Conservation (phyloP, 2,888 invertebrate genomes). For the Diloba caeruleocephala region DNA sequence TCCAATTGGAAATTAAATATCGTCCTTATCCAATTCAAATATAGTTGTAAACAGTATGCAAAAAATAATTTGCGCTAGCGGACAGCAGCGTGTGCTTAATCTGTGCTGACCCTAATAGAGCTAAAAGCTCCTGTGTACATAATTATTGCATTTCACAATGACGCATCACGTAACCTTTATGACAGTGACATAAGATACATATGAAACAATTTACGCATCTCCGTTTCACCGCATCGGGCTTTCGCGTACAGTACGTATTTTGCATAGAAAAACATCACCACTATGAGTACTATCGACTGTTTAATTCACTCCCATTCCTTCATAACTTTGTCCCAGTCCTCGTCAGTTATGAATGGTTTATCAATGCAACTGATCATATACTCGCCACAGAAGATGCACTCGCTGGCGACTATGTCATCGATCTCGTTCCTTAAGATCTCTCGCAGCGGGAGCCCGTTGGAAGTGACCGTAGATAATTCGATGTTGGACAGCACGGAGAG, state of each 20-base stretch:
- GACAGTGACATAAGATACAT: too few species aligned
- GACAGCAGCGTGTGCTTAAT: too few species aligned
- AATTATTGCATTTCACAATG: too few species aligned
- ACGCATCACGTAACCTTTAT: too few species aligned
- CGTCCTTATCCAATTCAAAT: too few species aligned
- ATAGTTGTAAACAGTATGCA: too few species aligned
- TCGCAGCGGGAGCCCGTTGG: constrained; percentile 85
- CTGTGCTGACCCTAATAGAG: too few species aligned
- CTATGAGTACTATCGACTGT: neutral
- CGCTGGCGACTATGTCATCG: constrained; percentile 96
- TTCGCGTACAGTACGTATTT: neutral
- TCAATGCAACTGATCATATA: constrained; percentile 97
- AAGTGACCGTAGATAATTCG: constrained; percentile 78
- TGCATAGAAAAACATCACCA: neutral
- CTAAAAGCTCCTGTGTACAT: too few species aligned
- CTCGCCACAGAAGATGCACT: constrained; percentile 98
- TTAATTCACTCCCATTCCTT: constrained; percentile 94
- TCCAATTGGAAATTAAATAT: too few species aligned
- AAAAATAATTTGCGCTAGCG: too few species aligned
- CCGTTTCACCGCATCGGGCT: too few species aligned
- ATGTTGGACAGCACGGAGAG: constrained; percentile 86
- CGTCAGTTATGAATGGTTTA: constrained; percentile 95
- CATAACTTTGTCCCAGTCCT: constrained; percentile 94
- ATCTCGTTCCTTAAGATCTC: constrained; percentile 94
- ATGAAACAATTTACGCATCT: too few species aligned